phyloP scores from a whole-genome alignment of 2,888 invertebrate species.

The Acronicta aceris region DNA sequence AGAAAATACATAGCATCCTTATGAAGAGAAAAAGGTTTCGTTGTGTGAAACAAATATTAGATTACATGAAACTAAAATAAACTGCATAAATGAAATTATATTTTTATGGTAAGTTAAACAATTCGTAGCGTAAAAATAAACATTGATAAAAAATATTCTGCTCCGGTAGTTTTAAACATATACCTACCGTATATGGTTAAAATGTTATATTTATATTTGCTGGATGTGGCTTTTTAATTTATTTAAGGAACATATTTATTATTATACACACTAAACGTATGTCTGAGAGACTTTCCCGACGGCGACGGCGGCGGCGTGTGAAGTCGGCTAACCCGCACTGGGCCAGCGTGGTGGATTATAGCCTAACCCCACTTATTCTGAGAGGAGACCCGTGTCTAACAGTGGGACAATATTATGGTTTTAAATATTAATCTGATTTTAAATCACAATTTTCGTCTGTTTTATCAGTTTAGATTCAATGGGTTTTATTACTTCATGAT shows the following conservation, averaged over 20 bases:
- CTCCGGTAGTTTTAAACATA: too few relatives aligned
- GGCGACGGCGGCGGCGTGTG: too few relatives aligned
- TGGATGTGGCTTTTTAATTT: conserved; percentile 7
- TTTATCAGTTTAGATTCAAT: neutral
- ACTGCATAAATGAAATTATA: neutral
- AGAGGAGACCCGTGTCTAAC: too few relatives aligned
- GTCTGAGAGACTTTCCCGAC: too few relatives aligned
- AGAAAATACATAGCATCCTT: conserved; percentile 19
- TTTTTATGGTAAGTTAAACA: conserved; percentile 13
- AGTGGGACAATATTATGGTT: too few relatives aligned
- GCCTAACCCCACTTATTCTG: too few relatives aligned
- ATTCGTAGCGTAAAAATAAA: conserved; percentile 13
- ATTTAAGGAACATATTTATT: neutral
- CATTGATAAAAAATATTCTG: conserved; percentile 15
- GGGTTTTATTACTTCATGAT: too few relatives aligned
- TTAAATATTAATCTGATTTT: neutral
- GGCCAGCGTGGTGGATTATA: too few relatives aligned
- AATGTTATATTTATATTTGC: too few relatives aligned
- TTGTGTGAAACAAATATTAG: conserved; percentile 17
- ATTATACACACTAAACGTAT: too few relatives aligned
- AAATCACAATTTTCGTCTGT: neutral
- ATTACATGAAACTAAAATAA: conserved; percentile 4
- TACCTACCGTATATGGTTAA: too few relatives aligned
- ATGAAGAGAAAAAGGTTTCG: conserved; percentile 16
- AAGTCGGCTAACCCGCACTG: too few relatives aligned